These are phyloP conservation scores for Aporrectodea caliginosa DNA, from an alignment of 1,140 invertebrate species.

Conservation along the genomic window DNA sequence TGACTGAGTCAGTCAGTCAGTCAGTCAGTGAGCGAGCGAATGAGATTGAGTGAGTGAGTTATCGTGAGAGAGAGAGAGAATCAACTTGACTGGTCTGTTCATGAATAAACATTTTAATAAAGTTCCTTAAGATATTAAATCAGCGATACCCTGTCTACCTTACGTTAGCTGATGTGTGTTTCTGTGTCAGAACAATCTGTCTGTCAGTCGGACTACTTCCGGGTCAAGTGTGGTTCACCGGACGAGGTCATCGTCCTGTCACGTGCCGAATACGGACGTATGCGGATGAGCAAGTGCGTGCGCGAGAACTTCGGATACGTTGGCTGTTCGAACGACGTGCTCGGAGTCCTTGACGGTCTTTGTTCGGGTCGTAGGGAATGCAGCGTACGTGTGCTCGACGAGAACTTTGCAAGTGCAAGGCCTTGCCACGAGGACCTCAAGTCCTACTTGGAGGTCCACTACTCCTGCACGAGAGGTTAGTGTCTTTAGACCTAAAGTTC, in stretches of 20 bases:
- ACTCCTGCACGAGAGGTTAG: slow-evolving; percentile 28
- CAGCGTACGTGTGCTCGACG: slow-evolving; percentile 21
- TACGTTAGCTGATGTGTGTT: too few species aligned
- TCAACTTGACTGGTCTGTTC: too few species aligned
- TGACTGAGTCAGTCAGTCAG: background rate
- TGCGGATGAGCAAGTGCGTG: slow-evolving; percentile 12
- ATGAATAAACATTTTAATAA: too few species aligned
- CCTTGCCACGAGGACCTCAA: slow-evolving; percentile 29
- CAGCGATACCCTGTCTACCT: too few species aligned
- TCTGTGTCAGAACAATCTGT: background rate
- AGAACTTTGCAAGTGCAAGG: slow-evolving; percentile 12
- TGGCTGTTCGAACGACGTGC: slow-evolving; percentile 22
- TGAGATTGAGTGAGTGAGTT: slow-evolving; percentile 1
- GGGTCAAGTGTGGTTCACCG: background rate
- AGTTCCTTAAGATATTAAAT: too few species aligned
- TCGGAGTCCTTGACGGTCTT: slow-evolving; percentile 13
- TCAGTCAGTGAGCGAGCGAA: background rate
- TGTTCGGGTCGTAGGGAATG: slow-evolving; percentile 26
- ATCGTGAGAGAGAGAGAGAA: background rate
- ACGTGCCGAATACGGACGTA: slow-evolving; percentile 2
- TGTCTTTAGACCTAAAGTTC: too few species aligned
- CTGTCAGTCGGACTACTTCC: slow-evolving; percentile 16
- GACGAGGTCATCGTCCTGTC: slow-evolving; percentile 6
- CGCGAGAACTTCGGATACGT: slow-evolving; percentile 33
- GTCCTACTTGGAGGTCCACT: slow-evolving; percentile 27